Base-by-base conservation (phyloP, 2,797 vertebrate species). In the Sciaenops ocellatus region DNA sequence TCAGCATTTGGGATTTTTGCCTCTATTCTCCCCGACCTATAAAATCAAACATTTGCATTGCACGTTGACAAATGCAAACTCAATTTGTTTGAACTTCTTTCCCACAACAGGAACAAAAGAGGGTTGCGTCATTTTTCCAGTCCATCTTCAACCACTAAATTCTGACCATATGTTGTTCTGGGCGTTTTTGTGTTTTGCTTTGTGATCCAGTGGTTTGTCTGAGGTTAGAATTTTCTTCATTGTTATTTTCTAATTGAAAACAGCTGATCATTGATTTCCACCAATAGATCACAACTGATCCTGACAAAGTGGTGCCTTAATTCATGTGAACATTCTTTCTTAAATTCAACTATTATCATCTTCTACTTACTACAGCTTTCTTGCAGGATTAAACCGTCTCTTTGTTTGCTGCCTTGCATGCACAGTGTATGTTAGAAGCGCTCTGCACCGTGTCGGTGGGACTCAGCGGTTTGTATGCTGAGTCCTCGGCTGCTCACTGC, bases 401-500 rank as follows among this genome's bases (percentile, higher is more conserved):
- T 46, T 34, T n/a, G 1, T 30, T 47, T 6, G 5, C 26, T 4
- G 18, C 28, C 54, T 51, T 13, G 6, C 41, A 47, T 16, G 28
- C 65, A 41, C 62, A 57, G 15, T 0, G 42, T 42, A 1, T n/a
- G 47, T 63, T 24, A 66, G 56, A 50, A 15, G 17, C 5, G 56
- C 68, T 65, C 16, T 15, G 41, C 28, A 52, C 28, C 9, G 5
- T 12, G 74, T 66, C 10, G 1, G 26, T 54, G 55, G 52, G 59
- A 73, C 70, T 16, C 41, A 2, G 70, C 48, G 18, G 74, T 63
- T 80, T 69, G 52, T 34, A 54, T 22, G 17, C 42, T 1, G 46
- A 50, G 77, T 78, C 66, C 68, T 70, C 44, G 15, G 44, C 79
- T 73, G 74, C 84, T 79, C 46, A 1, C 76, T 74, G 76, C 67